These are phyloP conservation scores for Gnatocerus cornutus DNA, from an alignment of 2,888 invertebrate species.

Conservation along the genomic window DNA sequence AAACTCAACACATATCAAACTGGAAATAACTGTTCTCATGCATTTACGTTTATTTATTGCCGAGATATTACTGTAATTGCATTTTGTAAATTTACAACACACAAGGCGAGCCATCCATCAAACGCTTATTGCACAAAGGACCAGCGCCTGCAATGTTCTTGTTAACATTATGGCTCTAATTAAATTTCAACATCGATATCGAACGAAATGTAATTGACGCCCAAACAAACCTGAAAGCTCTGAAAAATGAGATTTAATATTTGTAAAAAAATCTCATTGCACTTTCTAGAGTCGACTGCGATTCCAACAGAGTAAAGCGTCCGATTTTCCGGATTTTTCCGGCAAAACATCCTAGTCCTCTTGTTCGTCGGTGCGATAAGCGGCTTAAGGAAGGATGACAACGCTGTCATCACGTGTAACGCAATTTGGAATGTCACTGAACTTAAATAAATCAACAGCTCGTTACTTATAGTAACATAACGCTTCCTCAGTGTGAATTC, in stretches of 20 bases:
- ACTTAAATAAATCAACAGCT: constrained; percentile 54
- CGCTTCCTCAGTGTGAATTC: constrained; percentile 46
- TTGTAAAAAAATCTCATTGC: too few species aligned
- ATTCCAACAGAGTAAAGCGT: neutral
- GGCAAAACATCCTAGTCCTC: constrained; percentile 12
- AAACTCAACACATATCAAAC: constrained; percentile 37
- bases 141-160: constrained; percentile 18
- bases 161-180: constrained; percentile 26
- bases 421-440: constrained; percentile 53
- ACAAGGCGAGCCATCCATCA: constrained; percentile 35
- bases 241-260: too few species aligned
- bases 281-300: neutral
- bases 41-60: constrained; percentile 39
- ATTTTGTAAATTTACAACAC: constrained; percentile 33
- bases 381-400: constrained; percentile 40
- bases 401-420: constrained; percentile 48
- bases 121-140: constrained; percentile 31
- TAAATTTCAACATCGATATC: constrained; percentile 26
- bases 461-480: constrained; percentile 43
- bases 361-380: constrained; percentile 25
- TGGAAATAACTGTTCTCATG: constrained; percentile 31
- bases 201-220: constrained; percentile 1
- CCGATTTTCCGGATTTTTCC: constrained; percentile 15
- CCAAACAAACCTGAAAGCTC: neutral
- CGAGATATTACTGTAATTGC: constrained; percentile 41